Evolutionary conservation across 2,797 vertebrate genomes (phyloP).

Genomic region (Babyrousa celebensis): DNA sequence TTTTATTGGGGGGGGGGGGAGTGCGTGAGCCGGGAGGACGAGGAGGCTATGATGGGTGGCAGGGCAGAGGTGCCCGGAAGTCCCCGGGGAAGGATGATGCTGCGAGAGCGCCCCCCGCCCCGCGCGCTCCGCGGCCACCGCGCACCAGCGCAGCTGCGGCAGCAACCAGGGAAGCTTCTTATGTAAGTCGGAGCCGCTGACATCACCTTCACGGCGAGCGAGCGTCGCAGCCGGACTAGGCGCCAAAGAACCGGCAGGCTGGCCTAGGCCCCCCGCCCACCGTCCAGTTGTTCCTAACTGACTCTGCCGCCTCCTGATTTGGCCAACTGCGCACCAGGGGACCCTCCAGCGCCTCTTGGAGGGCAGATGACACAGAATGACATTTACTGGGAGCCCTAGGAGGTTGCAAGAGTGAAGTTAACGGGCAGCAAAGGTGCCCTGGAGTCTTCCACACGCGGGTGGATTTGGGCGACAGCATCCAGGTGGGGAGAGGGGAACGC

Average conservation of each 20-base stretch:
- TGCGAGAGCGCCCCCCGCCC: conserved; percentile 61
- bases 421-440: conserved; percentile 18
- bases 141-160: conserved; percentile 84
- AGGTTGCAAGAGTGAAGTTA: conserved; percentile 68
- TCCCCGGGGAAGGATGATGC: conserved; percentile 71
- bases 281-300: not conserved
- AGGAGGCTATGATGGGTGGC: not conserved
- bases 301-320: not conserved
- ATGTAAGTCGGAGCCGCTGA: conserved; percentile 91
- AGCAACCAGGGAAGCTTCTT: conserved; percentile 88
- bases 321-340: not conserved
- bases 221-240: conserved; percentile 71
- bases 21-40: not conserved
- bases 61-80: conserved; percentile 51
- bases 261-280: conserved; percentile 51
- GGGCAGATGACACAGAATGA: conserved; percentile 13
- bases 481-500: not conserved
- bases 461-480: not conserved
- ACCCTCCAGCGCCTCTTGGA: not conserved
- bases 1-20: conserved; percentile 15
- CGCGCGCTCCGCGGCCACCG: conserved; percentile 60
- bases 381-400: conserved; percentile 2
- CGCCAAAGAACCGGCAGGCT: conserved; percentile 28
- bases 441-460: not conserved
- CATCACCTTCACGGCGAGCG: conserved; percentile 88